Conservation (phyloP, 2,888 invertebrate species). For the Himalopsyche japonica region DNA sequence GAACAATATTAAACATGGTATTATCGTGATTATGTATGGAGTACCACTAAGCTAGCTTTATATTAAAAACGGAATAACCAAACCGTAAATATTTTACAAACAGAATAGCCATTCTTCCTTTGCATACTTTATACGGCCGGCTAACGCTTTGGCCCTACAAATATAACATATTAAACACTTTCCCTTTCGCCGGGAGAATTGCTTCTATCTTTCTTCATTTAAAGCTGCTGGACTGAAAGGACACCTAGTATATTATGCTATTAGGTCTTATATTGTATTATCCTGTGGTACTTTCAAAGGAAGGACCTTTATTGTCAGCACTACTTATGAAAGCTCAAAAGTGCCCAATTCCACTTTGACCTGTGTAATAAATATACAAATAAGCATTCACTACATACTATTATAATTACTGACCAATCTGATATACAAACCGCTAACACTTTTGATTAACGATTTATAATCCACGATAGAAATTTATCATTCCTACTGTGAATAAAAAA, state of each 20-base stretch:
- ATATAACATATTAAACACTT: constrained; percentile 33
- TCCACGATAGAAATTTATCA: too few species aligned
- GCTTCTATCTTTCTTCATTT: constrained; percentile 38
- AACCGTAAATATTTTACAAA: constrained; percentile 23
- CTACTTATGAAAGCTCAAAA: not conserved
- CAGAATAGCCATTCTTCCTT: constrained; percentile 14
- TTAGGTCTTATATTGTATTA: constrained; percentile 21
- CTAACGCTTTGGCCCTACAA: not conserved
- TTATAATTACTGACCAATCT: too few species aligned
- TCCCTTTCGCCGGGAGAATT: constrained; percentile 20
- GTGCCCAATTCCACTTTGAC: not conserved
- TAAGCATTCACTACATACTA: not conserved
- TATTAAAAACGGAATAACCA: constrained; percentile 21
- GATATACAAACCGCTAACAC: too few species aligned
- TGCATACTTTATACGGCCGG: constrained; percentile 22
- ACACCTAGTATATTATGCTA: constrained; percentile 39
- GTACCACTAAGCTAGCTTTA: not conserved
- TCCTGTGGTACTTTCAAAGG: not conserved
- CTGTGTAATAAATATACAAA: not conserved
- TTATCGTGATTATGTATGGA: constrained; percentile 6
- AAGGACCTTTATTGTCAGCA: not conserved
- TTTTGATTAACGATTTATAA: too few species aligned
- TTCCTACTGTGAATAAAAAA: too few species aligned
- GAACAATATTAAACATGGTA: constrained; percentile 4
- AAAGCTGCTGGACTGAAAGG: constrained; percentile 11